Base-by-base conservation (phyloP, 2,888 invertebrate genomes). In the Geotrupes spiniger region DNA sequence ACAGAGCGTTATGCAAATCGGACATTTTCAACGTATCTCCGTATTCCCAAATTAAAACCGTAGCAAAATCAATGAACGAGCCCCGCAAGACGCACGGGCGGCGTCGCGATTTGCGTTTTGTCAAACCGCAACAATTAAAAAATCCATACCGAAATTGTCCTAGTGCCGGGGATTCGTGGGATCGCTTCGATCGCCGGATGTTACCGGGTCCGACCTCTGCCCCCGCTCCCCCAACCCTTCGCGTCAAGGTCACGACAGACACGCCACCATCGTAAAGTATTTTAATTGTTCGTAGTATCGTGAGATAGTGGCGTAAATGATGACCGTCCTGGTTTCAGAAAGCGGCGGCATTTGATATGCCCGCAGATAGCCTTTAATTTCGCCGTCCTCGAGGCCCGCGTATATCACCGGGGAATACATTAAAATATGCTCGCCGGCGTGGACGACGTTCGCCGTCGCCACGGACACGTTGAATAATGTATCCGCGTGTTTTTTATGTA, bases 221-320 rank as follows among this genome's bases (percentile, higher is more conserved):
- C 6, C 21, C 21, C 21, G 3, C 21, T 3, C 31, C 31, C 33
- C 33, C 9, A 12, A 15, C 15, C 8, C 9, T 9, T 33, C 27
- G 40, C 46, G 41, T 46, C 46, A 46, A 46, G 46, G 46, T 41
- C 46, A 40, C 40, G 46, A 40, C 41, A 33, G 33, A 36, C 66
- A 67, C 66, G 65, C 65, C 53, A 67, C 54, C 58, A 49, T 61
- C 65, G 61, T 67, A 65, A 65, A 65, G 57, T 64, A 63, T 63
- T 63, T 62, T 65, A 65, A 67, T 65, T 65, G 63, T 63, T 62
- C 21, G 46, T 40, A 39, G 40, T 46, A 46, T 64, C 65, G 62
- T 63, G 62, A 65, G 63, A 62, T 60, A 64, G 56, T 58, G 51
- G 59, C 60, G 64, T 65, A 64, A 63, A 57, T 62, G 63, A 65